Conservation (phyloP, 2,113 vertebrate genomes). For the Passer domesticus region DNA sequence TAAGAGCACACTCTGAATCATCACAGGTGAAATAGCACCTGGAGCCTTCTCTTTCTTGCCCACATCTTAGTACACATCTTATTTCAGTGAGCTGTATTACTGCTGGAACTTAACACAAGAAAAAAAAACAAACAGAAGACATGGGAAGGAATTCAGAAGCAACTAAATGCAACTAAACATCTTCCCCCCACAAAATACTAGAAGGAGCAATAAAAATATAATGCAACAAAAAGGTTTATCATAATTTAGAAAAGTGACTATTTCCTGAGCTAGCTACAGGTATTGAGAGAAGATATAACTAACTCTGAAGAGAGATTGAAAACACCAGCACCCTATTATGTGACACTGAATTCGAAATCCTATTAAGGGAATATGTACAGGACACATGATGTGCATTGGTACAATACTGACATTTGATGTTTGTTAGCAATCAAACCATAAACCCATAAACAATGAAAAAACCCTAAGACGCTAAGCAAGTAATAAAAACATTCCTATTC, state of each 20-base stretch:
- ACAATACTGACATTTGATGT: neutral
- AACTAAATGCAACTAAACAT: neutral
- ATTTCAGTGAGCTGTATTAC: neutral
- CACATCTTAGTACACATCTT: neutral
- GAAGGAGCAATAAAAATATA: neutral
- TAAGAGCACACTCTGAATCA: neutral
- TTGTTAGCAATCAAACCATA: neutral
- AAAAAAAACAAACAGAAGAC: neutral
- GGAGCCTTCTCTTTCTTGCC: neutral
- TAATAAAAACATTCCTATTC: neutral
- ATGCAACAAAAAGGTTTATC: neutral
- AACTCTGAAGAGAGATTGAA: neutral
- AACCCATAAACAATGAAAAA: neutral
- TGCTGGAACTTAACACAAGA: neutral
- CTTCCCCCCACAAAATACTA: neutral
- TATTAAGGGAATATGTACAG: neutral
- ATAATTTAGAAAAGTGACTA: neutral
- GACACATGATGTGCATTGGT: neutral
- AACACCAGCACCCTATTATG: neutral
- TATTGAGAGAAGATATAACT: neutral
- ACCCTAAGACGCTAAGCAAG: neutral
- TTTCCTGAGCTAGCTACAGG: neutral
- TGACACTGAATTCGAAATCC: neutral
- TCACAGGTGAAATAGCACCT: neutral
- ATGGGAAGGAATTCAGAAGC: neutral